phyloP scores from a whole-genome alignment of 1,140 invertebrate species.

The Stegodyphus dumicola region DNA sequence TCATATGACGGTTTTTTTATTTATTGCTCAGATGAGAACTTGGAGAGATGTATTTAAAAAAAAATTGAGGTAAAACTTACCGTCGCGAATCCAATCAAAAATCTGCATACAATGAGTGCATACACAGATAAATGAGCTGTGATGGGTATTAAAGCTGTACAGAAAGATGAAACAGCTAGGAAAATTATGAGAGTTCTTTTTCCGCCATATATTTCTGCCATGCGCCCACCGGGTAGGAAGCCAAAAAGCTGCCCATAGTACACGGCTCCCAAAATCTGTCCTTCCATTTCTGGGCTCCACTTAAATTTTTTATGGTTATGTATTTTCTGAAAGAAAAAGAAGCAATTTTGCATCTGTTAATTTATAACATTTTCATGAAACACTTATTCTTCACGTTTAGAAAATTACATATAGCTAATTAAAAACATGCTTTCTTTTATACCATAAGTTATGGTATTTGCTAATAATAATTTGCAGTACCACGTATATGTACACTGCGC shows the following conservation, averaged over 20 bases:
- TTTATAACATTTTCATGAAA: too few species aligned
- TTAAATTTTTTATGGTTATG: neutral
- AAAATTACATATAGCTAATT: too few species aligned
- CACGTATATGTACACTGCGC: too few species aligned
- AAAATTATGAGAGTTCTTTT: neutral
- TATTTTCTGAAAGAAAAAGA: too few species aligned
- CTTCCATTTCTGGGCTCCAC: neutral
- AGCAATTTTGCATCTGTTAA: too few species aligned
- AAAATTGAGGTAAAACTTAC: neutral
- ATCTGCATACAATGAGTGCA: neutral
- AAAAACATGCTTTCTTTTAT: too few species aligned
- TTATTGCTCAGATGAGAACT: neutral
- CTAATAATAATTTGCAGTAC: too few species aligned
- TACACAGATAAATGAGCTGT: neutral
- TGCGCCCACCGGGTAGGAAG: constrained; percentile 7
- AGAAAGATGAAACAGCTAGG: neutral
- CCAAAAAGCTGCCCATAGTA: constrained; percentile 7
- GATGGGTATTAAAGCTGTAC: neutral
- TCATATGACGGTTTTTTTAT: neutral
- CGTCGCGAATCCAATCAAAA: neutral
- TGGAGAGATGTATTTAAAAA: neutral
- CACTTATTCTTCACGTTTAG: too few species aligned
- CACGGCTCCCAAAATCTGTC: neutral
- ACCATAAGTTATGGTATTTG: too few species aligned
- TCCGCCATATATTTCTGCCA: constrained; percentile 3